These are phyloP conservation scores for Caerostris extrusa DNA, from an alignment of 1,140 invertebrate genomes.

Conservation along the genomic window DNA sequence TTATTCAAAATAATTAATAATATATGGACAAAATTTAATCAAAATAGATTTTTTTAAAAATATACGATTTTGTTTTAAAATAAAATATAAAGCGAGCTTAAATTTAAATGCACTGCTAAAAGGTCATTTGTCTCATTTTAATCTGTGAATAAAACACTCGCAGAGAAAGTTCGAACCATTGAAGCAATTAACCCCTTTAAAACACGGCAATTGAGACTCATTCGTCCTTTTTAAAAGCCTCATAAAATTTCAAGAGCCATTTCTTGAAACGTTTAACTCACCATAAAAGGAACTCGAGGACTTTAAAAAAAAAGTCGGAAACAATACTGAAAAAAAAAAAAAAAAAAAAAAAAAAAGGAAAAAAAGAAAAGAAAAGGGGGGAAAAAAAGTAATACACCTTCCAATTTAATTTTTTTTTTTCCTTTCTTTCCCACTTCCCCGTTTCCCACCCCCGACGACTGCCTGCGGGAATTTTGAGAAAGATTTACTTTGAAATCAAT, in stretches of 20 bases:
- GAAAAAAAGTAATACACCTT: constrained; percentile 57
- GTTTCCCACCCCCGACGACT: not conserved
- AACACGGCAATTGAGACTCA: not conserved
- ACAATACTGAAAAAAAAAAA: not conserved
- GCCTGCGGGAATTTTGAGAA: constrained; percentile 73
- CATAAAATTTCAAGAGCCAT: constrained; percentile 25
- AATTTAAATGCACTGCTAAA: not conserved
- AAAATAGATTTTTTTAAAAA: too few relatives aligned
- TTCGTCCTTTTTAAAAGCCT: not conserved
- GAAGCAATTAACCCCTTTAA: not conserved
- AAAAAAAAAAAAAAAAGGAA: not conserved
- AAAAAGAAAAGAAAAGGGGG: constrained; percentile 19
- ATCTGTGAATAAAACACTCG: not conserved
- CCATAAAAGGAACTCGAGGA: constrained; percentile 47
- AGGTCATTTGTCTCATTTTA: not conserved
- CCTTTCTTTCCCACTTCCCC: not conserved
- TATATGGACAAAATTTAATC: too few relatives aligned
- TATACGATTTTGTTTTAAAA: too few relatives aligned
- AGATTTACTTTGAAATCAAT: constrained; percentile 76
- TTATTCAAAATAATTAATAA: too few relatives aligned
- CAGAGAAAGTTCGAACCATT: not conserved
- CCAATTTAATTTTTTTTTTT: constrained; percentile 66
- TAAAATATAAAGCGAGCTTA: too few relatives aligned
- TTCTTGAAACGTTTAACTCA: constrained; percentile 61
- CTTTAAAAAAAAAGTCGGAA: constrained; percentile 34